These are phyloP conservation scores for Spatula versicolor DNA, from an alignment of 2,797 vertebrate species.

Conservation along the genomic window DNA sequence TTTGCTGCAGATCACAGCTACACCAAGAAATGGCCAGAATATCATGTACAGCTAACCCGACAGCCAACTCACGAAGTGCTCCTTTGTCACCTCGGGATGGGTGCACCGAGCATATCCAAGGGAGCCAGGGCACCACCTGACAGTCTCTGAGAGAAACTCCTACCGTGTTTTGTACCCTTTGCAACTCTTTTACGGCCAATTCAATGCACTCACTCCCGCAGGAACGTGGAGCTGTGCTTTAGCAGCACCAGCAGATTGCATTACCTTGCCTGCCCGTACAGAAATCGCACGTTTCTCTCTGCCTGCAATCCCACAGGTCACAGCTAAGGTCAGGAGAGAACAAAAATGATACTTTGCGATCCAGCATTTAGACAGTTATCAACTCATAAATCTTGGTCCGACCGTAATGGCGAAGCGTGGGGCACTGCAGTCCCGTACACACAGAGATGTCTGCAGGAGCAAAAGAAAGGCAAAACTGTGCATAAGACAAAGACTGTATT, in stretches of 20 bases:
- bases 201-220: slow-evolving; percentile 30
- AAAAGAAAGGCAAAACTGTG: background rate
- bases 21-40: slow-evolving; percentile 18
- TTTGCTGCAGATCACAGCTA: slow-evolving; percentile 49
- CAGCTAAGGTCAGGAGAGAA: slow-evolving; percentile 68
- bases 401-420: slow-evolving; percentile 62
- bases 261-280: slow-evolving; percentile 62
- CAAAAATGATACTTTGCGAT: slow-evolving; percentile 74
- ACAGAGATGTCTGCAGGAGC: background rate
- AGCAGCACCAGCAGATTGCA: slow-evolving; percentile 26
- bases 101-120: background rate
- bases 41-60: slow-evolving; percentile 45
- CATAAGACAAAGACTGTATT: slow-evolving; percentile 1
- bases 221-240: slow-evolving; percentile 54
- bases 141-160: slow-evolving; percentile 36
- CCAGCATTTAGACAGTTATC: slow-evolving; percentile 74
- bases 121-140: background rate
- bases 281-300: slow-evolving; percentile 69
- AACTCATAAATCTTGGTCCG: slow-evolving; percentile 77
- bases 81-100: background rate
- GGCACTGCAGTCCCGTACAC: slow-evolving; percentile 38
- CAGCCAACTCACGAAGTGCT: slow-evolving; percentile 29
- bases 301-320: slow-evolving; percentile 70
- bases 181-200: background rate
- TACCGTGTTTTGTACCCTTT: background rate